These are phyloP conservation scores for Brachyhypopomus gauderio DNA, from an alignment of 2,113 vertebrate species.

Conservation along the genomic window DNA sequence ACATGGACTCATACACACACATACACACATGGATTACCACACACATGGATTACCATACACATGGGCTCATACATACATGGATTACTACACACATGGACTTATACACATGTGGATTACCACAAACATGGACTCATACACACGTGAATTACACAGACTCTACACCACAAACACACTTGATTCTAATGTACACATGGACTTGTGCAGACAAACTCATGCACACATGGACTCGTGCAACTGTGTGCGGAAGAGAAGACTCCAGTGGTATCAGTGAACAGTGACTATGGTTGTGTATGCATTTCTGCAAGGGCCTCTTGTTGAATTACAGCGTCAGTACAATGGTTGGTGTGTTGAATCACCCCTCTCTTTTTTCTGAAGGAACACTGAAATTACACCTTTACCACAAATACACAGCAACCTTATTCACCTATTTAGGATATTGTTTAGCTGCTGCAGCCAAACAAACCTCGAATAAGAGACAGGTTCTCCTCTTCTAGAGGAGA, in stretches of 20 bases:
- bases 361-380: slow-evolving; percentile 34
- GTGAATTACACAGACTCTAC: neutral
- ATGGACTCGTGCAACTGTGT: slow-evolving; percentile 20
- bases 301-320: neutral
- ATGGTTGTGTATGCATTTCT: neutral
- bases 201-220: neutral
- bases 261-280: neutral
- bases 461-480: neutral
- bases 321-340: slow-evolving; percentile 30
- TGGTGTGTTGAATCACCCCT: neutral
- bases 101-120: too few species aligned
- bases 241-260: neutral
- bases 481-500: neutral
- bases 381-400: slow-evolving; percentile 5
- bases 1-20: slow-evolving; percentile 16
- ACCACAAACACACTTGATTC: too few species aligned
- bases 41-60: slow-evolving; percentile 20
- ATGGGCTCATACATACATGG: slow-evolving; percentile 16
- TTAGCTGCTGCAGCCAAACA: neutral
- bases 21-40: neutral
- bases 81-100: too few species aligned
- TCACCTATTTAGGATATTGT: neutral
- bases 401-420: neutral
- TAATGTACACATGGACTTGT: too few species aligned
- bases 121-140: too few species aligned